Evolutionary conservation across 2,888 invertebrate genomes (phyloP), one percentile per base, ranked within the genome.

Genomic region (Sarcophaga rosellei): DNA sequence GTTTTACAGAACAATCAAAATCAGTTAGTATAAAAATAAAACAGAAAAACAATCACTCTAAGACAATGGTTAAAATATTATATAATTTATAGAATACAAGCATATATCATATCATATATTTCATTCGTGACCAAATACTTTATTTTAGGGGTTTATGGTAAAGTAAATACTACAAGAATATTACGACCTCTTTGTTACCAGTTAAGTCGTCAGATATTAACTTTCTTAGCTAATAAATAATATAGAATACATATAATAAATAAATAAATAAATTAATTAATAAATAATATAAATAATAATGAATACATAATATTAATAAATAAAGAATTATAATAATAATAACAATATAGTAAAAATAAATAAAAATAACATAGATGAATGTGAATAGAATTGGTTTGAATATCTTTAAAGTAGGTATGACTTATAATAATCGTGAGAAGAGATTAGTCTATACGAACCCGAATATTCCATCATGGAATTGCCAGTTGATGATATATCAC

Each of bases 391-490:
- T 80, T 66, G 15, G 57, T 70, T 15, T 45, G 57, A 76, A 73
- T n/a, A 17, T 53, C 15, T 53, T 53, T 15, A 53, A 47, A 15
- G 15, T 15, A 47, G 11, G 11, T 53, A 53, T 53, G 17, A 53
- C 53, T 53, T 53, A 53, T 15, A 53, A 15, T 53, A 53, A 15
- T 15, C 53, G 53, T 53, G 53, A 53, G 53, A 4, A 53, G 53
- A 73, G 53, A 66, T 73, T 72, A 69, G 69, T 69, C 74, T 88
- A 91, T 92, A 92, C 94, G 94, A 93, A 96, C 97, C 97, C 91
- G 96, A 96, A 93, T 97, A 97, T 93, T 97, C 97, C 96, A 97
- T 96, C 95, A 97, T 97, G 91, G 96, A 97, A 94, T 88, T 88
- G 90, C 96, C 96, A 88, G 96, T 96, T 90, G 96, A 96, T 91